Evolutionary conservation across 2,888 invertebrate genomes (phyloP).

Genomic region (Siphlonurus alternatus): DNA sequence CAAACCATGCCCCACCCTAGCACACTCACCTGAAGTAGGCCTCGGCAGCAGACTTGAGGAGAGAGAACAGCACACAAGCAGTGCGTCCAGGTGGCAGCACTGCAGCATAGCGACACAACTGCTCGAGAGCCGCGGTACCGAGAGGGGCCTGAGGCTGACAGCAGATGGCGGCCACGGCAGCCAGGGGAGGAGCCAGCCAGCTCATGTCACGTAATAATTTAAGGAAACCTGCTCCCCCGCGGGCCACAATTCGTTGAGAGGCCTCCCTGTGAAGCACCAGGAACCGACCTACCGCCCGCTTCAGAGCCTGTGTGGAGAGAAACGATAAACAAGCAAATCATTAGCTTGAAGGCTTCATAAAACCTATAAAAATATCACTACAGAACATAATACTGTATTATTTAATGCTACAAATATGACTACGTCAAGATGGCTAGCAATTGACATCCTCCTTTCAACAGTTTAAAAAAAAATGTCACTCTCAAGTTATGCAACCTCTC

Average conservation of each 20-base stretch:
- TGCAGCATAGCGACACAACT: neutral
- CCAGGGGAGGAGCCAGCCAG: neutral
- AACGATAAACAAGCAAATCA: too few species aligned
- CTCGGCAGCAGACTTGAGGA: conserved; percentile 35
- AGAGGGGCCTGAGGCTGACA: neutral
- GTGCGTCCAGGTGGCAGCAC: neutral
- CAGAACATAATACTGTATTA: too few species aligned
- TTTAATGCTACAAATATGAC: too few species aligned
- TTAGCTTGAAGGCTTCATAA: too few species aligned
- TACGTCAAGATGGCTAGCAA: neutral
- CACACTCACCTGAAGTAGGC: conserved; percentile 37
- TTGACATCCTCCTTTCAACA: neutral
- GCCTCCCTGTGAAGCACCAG: neutral
- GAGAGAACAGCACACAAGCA: conserved; percentile 38
- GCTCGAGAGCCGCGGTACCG: neutral
- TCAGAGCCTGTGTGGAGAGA: neutral
- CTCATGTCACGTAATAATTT: neutral
- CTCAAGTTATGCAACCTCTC: too few species aligned
- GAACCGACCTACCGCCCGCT: neutral
- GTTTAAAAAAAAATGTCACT: neutral
- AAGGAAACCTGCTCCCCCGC: neutral
- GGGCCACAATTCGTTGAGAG: neutral
- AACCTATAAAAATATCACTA: too few species aligned
- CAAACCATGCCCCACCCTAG: too few species aligned
- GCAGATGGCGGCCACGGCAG: neutral